These are phyloP conservation scores for Cossypha heuglini DNA, from an alignment of 2,797 vertebrate species.

Conservation along the genomic window DNA sequence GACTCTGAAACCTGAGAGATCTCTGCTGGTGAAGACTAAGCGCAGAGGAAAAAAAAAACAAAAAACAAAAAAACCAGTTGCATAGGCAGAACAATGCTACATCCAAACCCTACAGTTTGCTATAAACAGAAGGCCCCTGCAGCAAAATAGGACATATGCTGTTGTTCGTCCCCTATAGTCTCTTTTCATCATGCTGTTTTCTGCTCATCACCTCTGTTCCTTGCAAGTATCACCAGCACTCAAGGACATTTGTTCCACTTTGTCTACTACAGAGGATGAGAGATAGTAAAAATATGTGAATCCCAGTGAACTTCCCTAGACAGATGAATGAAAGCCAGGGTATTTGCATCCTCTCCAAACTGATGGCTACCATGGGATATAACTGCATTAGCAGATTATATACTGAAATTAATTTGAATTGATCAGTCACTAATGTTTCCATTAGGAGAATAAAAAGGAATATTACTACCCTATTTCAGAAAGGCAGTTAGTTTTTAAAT, in stretches of 20 bases:
- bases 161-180: not conserved
- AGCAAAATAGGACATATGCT: conserved; percentile 42
- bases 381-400: not conserved
- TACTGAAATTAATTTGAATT: not conserved
- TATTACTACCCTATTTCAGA: not conserved
- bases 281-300: not conserved
- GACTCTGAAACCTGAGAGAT: conserved; percentile 65
- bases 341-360: not conserved
- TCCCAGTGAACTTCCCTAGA: not conserved
- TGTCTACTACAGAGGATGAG: not conserved
- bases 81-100: conserved; percentile 22
- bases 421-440: not conserved
- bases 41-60: not conserved
- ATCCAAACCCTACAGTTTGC: conserved; percentile 25
- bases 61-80: not conserved
- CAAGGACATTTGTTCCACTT: conserved; percentile 44
- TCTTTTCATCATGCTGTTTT: conserved; percentile 2
- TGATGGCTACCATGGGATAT: not conserved
- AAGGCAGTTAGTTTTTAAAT: not conserved
- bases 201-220: conserved; percentile 32
- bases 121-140: conserved; percentile 29
- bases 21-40: conserved; percentile 41
- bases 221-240: conserved; percentile 16
- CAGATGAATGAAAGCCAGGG: not conserved
- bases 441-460: not conserved